Evolutionary conservation across 2,797 vertebrate genomes (phyloP).

Genomic region (Manis pentadactyla): DNA sequence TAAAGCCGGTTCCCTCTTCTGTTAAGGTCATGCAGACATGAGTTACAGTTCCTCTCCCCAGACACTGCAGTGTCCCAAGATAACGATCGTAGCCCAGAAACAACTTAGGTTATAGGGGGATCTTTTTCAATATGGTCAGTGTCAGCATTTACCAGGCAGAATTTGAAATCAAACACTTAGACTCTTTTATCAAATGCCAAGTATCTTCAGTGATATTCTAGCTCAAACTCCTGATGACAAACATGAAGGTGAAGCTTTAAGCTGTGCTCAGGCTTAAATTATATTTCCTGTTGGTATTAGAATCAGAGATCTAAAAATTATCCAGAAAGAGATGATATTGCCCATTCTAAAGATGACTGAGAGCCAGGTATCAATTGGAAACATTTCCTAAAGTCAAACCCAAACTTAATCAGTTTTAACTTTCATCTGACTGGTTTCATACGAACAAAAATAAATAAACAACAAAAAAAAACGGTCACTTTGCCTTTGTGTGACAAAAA

Average conservation of each 20-base stretch:
- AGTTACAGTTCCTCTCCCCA: background rate
- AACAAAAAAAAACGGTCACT: background rate
- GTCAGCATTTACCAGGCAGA: background rate
- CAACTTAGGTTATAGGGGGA: background rate
- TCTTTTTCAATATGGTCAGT: conserved; percentile 12
- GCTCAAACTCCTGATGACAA: background rate
- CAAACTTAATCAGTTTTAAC: background rate
- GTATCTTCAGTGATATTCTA: conserved; percentile 18
- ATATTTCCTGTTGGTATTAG: background rate
- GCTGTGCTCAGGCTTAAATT: background rate
- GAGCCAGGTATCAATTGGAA: background rate
- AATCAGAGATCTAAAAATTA: conserved; percentile 5
- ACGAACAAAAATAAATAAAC: background rate
- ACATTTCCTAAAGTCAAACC: background rate
- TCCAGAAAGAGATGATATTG: background rate
- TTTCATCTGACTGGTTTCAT: background rate
- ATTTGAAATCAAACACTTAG: conserved; percentile 48
- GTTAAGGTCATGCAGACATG: background rate
- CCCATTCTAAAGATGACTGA: background rate
- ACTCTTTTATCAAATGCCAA: conserved; percentile 5
- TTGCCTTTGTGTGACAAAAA: conserved; percentile 45
- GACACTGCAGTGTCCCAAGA: background rate
- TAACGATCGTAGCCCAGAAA: background rate
- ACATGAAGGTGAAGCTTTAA: background rate
- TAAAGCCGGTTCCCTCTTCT: background rate